Percentiles rank a stretch among this genome's conserved stretches.
phyloP scores from a whole-genome alignment of 1,140 invertebrate genomes.

The Pseudobourletiella spinata region DNA sequence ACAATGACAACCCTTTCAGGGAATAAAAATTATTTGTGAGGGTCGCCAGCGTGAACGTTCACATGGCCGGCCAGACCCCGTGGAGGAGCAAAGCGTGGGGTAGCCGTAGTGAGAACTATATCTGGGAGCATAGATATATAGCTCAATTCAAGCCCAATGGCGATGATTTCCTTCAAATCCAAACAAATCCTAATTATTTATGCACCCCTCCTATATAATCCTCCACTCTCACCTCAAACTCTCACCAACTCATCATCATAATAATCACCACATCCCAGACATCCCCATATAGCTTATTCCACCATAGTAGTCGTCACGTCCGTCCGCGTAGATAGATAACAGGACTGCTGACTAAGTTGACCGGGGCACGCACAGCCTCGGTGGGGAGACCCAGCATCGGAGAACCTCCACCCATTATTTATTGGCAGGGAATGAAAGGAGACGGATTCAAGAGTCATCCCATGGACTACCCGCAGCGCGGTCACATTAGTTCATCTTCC shows the following conservation, averaged over 20 bases:
- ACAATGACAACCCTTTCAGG: not conserved
- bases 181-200: conserved; percentile 6
- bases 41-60: not conserved
- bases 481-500: no score
- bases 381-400: no score
- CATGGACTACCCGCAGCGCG: not conserved
- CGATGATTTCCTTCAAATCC: conserved; percentile 1
- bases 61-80: not conserved
- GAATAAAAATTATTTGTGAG: not conserved
- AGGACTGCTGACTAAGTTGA: not conserved
- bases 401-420: no score
- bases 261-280: not conserved
- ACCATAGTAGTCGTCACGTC: not conserved
- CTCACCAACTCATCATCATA: not conserved
- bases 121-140: no score
- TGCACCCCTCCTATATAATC: conserved; percentile 14
- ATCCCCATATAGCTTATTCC: not conserved
- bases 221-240: conserved; percentile 10
- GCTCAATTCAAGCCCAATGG: not conserved
- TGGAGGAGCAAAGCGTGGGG: no score
- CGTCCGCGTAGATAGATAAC: not conserved
- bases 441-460: not conserved
- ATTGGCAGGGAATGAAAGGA: no score
- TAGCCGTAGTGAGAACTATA: no score
- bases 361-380: no score